These are phyloP conservation scores for Drosophila siamana DNA, from an alignment of 2,888 invertebrate species.

Conservation along the genomic window DNA sequence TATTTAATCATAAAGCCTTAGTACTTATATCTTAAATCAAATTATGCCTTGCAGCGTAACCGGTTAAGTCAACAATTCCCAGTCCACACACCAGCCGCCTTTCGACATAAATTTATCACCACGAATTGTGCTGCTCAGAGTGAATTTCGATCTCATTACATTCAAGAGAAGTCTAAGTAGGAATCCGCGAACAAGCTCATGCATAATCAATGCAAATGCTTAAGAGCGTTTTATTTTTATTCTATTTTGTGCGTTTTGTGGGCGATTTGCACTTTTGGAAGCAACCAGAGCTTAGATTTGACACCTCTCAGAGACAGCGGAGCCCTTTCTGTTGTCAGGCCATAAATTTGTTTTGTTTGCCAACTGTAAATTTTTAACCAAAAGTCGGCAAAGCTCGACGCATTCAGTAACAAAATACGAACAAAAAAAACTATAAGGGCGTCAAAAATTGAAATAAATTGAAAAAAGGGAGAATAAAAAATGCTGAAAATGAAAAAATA, in stretches of 20 bases:
- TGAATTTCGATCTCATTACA: conserved; percentile 8
- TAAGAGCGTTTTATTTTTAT: conserved; percentile 10
- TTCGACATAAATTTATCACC: conserved; percentile 55
- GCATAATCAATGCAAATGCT: conserved; percentile 14
- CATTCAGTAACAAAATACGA: conserved; percentile 38
- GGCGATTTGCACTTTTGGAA: conserved; percentile 29
- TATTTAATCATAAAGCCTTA: conserved; percentile 34
- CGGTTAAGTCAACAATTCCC: conserved; percentile 18
- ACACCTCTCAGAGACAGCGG: conserved; percentile 49
- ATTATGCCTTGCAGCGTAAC: conserved; percentile 64
- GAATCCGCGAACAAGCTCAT: conserved; percentile 5
- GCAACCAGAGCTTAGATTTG: conserved; percentile 46
- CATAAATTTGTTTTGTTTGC: conserved; percentile 76
- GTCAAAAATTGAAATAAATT: conserved; percentile 76
- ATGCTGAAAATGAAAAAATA: conserved; percentile 34
- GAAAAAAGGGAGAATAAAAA: conserved; percentile 60
- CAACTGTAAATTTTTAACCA: conserved; percentile 65
- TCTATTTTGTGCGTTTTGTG: conserved; percentile 5
- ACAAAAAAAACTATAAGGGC: conserved; percentile 54
- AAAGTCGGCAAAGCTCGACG: conserved; percentile 57
- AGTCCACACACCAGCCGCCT: conserved; percentile 27
- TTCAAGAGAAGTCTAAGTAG: neutral
- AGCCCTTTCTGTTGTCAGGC: conserved; percentile 69
- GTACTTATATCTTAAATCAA: conserved; percentile 43
- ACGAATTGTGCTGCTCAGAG: conserved; percentile 21